phyloP scores from a whole-genome alignment of 2,888 invertebrate species.

The Oscheius onirici region DNA sequence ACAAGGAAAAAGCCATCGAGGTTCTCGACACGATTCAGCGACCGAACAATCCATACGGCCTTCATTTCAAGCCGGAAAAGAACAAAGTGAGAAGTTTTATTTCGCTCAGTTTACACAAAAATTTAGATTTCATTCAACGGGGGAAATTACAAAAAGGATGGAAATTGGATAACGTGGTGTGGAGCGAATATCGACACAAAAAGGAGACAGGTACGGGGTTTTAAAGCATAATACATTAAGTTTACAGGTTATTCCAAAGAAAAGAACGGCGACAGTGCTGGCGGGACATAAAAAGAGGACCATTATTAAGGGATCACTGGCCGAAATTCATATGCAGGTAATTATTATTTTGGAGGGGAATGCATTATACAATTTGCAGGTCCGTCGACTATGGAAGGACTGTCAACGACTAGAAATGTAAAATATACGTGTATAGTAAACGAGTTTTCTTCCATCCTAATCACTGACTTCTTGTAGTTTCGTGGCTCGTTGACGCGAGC shows the following conservation, averaged over 20 bases:
- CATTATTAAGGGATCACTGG: too few relatives aligned
- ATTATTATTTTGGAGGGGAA: too few relatives aligned
- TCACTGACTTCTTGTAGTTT: constrained; percentile 40
- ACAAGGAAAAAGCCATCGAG: constrained; percentile 18
- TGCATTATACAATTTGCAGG: not conserved
- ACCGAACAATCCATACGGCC: constrained; percentile 20
- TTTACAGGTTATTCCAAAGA: constrained; percentile 10
- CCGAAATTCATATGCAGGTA: too few relatives aligned
- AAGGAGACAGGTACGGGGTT: not conserved
- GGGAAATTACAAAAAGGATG: not conserved
- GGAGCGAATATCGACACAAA: constrained; percentile 21
- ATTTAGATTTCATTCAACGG: constrained; percentile 18
- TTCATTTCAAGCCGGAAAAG: constrained; percentile 24
- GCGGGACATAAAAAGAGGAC: too few relatives aligned
- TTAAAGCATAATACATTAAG: not conserved
- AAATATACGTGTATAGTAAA: not conserved
- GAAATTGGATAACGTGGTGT: constrained; percentile 16
- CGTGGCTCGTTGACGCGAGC: constrained; percentile 23
- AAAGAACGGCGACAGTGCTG: not conserved
- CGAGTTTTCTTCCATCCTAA: constrained; percentile 8
- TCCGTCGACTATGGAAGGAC: not conserved
- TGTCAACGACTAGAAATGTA: not conserved
- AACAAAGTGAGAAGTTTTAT: constrained; percentile 4
- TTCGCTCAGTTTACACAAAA: not conserved
- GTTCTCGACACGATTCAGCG: constrained; percentile 26